Conservation (phyloP, 1,140 invertebrate genomes). For the Cotesia vestalis region DNA sequence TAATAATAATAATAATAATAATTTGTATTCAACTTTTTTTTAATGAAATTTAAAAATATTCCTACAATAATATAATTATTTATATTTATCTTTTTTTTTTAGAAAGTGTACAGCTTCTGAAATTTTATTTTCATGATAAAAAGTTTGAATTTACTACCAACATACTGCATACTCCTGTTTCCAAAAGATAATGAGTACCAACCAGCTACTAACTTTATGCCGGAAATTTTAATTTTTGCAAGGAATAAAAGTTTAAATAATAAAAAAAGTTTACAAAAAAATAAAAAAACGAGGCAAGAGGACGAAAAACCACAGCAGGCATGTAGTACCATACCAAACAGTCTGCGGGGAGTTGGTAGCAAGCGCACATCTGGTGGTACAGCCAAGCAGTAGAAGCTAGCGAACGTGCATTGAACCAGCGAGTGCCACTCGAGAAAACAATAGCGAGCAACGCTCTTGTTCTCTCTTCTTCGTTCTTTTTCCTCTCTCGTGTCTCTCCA, state of each 20-base stretch:
- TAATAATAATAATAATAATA: no score
- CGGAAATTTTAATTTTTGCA: background rate
- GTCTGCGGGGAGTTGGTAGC: slow-evolving; percentile 39
- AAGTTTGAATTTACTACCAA: no score
- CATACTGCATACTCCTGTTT: no score
- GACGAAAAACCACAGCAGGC: slow-evolving; percentile 39
- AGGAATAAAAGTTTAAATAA: background rate
- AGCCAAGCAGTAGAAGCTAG: slow-evolving; percentile 45
- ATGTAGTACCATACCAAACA: slow-evolving; percentile 13
- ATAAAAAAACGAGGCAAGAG: slow-evolving; percentile 36
- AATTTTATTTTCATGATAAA: no score
- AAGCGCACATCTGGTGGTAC: slow-evolving; percentile 61
- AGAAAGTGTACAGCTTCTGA: no score
- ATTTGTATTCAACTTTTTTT: no score
- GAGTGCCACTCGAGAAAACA: slow-evolving; percentile 66
- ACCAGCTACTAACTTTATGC: no score
- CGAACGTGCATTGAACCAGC: slow-evolving; percentile 63
- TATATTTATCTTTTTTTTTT: no score
- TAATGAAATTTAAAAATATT: no score
- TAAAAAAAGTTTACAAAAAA: slow-evolving; percentile 27
- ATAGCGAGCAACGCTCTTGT: slow-evolving; percentile 63
- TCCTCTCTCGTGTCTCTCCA: slow-evolving; percentile 43
- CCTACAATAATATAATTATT: no score
- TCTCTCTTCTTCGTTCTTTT: slow-evolving; percentile 42
- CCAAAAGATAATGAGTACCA: no score